phyloP scores from a whole-genome alignment of 2,113 vertebrate species.

The Hippocampus comes region DNA sequence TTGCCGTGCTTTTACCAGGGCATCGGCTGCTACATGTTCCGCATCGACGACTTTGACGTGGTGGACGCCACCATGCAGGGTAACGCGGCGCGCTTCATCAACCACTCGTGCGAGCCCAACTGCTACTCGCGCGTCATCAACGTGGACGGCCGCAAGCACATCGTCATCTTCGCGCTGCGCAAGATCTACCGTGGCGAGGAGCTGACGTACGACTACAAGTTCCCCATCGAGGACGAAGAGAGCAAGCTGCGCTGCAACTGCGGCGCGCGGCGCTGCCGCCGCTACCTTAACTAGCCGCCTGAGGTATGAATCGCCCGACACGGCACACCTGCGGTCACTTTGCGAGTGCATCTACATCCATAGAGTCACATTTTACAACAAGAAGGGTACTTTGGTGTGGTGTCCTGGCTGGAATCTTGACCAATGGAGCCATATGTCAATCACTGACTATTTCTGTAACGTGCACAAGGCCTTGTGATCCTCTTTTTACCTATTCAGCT shows the following conservation, averaged over 20 bases:
- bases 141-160: slow-evolving; percentile 90
- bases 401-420: neutral
- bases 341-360: neutral
- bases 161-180: slow-evolving; percentile 86
- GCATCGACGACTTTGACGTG: slow-evolving; percentile 90
- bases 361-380: neutral
- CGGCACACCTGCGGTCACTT: neutral
- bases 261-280: slow-evolving; percentile 80
- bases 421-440: neutral
- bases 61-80: slow-evolving; percentile 91
- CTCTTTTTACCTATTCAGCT: neutral
- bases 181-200: slow-evolving; percentile 89
- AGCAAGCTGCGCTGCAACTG: slow-evolving; percentile 90
- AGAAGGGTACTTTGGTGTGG: neutral
- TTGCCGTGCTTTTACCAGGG: slow-evolving; percentile 64
- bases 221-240: slow-evolving; percentile 86
- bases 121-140: slow-evolving; percentile 91
- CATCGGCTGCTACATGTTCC: slow-evolving; percentile 94
- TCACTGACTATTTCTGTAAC: neutral
- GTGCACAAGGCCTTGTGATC: neutral
- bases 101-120: slow-evolving; percentile 92
- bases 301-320: neutral
- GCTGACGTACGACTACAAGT: slow-evolving; percentile 93
- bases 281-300: slow-evolving; percentile 78
- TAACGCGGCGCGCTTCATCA: slow-evolving; percentile 89